Percentiles rank a stretch among this genome's conserved stretches.
These are phyloP conservation scores for Sphaerophoria rueppellii DNA, from an alignment of 2,888 invertebrate species.

Conservation along the genomic window DNA sequence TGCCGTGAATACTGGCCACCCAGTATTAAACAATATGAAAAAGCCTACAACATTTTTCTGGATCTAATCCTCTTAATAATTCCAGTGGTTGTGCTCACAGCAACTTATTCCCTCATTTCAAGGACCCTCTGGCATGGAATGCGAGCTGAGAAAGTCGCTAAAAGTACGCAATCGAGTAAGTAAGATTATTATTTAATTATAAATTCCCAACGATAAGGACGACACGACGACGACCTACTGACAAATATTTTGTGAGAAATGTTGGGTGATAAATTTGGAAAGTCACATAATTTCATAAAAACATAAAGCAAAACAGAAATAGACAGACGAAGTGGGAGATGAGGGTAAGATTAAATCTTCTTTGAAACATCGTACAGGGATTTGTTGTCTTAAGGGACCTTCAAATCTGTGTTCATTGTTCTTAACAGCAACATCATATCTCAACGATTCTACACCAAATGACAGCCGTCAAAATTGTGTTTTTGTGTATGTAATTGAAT, in stretches of 20 bases:
- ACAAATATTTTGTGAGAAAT: background rate
- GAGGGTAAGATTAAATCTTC: too few species aligned
- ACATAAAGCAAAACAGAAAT: too few species aligned
- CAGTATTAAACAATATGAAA: constrained; percentile 83
- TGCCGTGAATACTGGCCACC: constrained; percentile 84
- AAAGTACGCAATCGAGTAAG: constrained; percentile 81
- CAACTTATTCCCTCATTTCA: constrained; percentile 84
- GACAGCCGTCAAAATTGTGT: background rate
- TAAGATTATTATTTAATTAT: constrained; percentile 19
- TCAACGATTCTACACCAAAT: background rate
- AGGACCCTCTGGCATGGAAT: constrained; percentile 76
- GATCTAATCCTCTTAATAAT: constrained; percentile 85
- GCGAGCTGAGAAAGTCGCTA: constrained; percentile 80
- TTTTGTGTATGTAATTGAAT: background rate
- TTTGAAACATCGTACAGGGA: background rate
- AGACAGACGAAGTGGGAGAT: too few species aligned
- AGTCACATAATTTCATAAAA: background rate
- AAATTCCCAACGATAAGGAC: background rate
- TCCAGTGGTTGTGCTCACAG: constrained; percentile 85
- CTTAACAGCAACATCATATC: background rate
- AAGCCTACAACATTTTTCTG: constrained; percentile 85
- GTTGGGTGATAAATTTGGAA: background rate
- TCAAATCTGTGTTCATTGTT: background rate
- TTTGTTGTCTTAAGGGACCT: background rate
- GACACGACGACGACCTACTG: background rate